Base-by-base conservation (phyloP, 2,888 invertebrate genomes). In the Amphipyra tragopoginis region DNA sequence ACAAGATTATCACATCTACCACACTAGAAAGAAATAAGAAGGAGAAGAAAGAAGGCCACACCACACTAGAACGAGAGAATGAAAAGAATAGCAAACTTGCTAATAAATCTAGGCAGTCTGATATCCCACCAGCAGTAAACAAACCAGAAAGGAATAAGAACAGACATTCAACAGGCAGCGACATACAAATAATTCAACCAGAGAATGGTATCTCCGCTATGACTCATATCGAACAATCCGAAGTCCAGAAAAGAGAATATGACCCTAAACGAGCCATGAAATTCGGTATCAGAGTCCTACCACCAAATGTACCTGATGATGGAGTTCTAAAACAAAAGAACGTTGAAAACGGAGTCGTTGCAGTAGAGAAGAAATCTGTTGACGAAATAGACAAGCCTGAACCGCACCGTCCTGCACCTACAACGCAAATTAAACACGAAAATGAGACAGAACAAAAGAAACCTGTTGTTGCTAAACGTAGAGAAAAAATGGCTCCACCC, bases 281-380 rank as follows among this genome's bases (percentile, higher is more conserved):
- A 84, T 97, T 97, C 56, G 97, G 97, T 0, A 96, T 97, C 54
- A 94, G 96, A 81, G 97, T 97, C 0, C 86, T 97, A 5, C 96
- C 96, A 11, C 95, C 95, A 5, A 95, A 95, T 64, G 90, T 95
- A 38, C 95, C 95, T 34, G 94, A 95, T 80, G 95, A 95, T 72
- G 95, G 95, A 33, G 91, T 95, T 0, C 76, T 95, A 13, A 94
- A 90, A 75, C 92, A 93, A 56, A 94, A 93, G 63, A 90, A 80
- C 53, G 82, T 93, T 8, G 94, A 95, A 82, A 93, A 94, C 54
- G 95, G 94, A 8, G 81, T 82, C 0, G 80, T 93, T 1, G 80
- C 90, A 44, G 75, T 86, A 10, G 93, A 93, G 56, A 91, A 85
- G 59, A 91, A 89, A 81, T 79, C 90, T 5, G 51, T 88, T 2